phyloP scores from a whole-genome alignment of 2,113 vertebrate species.

The Conger conger region DNA sequence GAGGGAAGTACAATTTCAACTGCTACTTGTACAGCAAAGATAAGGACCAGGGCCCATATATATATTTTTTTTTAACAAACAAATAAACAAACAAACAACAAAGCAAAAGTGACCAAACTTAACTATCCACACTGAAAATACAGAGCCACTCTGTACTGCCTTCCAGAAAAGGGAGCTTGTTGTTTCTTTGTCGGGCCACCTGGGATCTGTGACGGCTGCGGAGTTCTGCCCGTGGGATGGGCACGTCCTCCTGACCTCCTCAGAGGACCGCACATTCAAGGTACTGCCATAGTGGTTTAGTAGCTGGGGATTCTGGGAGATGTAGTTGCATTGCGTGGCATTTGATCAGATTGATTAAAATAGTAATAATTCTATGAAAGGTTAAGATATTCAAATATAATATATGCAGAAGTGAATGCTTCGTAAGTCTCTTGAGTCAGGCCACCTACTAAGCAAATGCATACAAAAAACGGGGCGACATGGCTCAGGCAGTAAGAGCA shows the following conservation, averaged over 20 bases:
- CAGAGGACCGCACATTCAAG: slow-evolving; percentile 86
- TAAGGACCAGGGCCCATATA: too few species aligned
- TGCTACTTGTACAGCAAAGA: too few species aligned
- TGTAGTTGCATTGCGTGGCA: neutral
- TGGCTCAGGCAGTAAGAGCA: too few species aligned
- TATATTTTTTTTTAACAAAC: too few species aligned
- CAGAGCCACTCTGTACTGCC: neutral
- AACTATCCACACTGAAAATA: neutral
- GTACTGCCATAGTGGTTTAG: slow-evolving; percentile 20
- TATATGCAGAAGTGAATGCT: neutral
- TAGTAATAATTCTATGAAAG: too few species aligned
- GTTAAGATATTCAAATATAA: neutral
- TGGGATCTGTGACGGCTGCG: slow-evolving; percentile 75
- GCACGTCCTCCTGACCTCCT: slow-evolving; percentile 73
- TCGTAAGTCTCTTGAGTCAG: neutral
- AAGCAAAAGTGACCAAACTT: too few species aligned
- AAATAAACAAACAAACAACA: too few species aligned
- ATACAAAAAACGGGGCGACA: too few species aligned
- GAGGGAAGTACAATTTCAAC: too few species aligned
- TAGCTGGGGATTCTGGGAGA: neutral
- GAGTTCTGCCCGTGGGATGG: slow-evolving; percentile 81
- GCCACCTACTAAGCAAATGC: neutral
- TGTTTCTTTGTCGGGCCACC: slow-evolving; percentile 69
- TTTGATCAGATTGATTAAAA: neutral
- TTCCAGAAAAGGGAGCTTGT: slow-evolving; percentile 52